Percentiles rank a stretch among this genome's conserved stretches.
phyloP scores from a whole-genome alignment of 2,888 invertebrate genomes.

The Catocala sponsa region DNA sequence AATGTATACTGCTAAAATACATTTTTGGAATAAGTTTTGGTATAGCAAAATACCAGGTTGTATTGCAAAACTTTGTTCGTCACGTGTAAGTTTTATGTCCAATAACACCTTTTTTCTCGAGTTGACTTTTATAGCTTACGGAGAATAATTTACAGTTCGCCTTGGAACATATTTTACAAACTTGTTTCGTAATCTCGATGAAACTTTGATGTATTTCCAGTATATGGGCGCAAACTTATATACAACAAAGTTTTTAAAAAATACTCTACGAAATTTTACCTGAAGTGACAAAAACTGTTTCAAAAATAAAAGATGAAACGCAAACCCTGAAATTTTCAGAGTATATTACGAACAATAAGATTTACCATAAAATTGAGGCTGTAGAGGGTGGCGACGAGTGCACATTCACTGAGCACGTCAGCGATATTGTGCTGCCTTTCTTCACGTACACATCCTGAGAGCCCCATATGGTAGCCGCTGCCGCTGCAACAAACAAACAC shows the following conservation, averaged over 20 bases:
- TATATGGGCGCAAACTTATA: neutral
- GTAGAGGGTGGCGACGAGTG: slow-evolving; percentile 93
- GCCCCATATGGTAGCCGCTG: slow-evolving; percentile 95
- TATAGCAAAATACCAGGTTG: neutral
- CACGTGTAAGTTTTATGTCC: slow-evolving; percentile 6
- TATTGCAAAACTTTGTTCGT: slow-evolving; percentile 3
- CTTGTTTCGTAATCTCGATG: slow-evolving; percentile 18
- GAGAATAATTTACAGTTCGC: slow-evolving; percentile 20
- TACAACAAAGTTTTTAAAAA: neutral
- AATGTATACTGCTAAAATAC: too few relatives aligned
- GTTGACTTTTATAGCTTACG: slow-evolving; percentile 15
- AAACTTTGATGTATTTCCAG: slow-evolving; percentile 35
- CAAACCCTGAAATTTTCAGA: slow-evolving; percentile 28
- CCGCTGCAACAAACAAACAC: slow-evolving; percentile 90
- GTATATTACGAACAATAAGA: slow-evolving; percentile 54
- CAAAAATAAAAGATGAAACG: slow-evolving; percentile 14
- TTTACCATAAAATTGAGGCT: slow-evolving; percentile 91
- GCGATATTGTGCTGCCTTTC: slow-evolving; percentile 96
- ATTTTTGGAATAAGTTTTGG: too few relatives aligned
- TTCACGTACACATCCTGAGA: slow-evolving; percentile 96
- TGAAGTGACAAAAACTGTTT: slow-evolving; percentile 1
- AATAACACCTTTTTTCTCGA: slow-evolving; percentile 20
- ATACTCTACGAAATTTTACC: neutral
- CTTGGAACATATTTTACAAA: slow-evolving; percentile 15
- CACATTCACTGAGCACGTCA: slow-evolving; percentile 96